Conservation (phyloP, 2,797 vertebrate species). For the Phoeniculus purpureus region DNA sequence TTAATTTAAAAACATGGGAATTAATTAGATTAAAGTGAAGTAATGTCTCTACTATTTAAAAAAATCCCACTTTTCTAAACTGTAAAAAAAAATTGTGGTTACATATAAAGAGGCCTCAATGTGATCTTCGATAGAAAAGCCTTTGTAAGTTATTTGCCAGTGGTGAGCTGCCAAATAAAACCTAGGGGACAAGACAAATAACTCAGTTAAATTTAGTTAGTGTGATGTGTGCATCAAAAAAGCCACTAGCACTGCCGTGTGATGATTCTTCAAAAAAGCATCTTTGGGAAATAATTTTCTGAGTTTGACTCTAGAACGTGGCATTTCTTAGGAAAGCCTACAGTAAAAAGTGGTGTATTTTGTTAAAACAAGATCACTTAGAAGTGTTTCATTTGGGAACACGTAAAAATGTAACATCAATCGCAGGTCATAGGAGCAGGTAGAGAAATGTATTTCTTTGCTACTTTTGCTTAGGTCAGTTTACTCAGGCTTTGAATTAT, state of each 20-base stretch:
- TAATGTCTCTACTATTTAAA: background rate
- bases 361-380: background rate
- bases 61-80: background rate
- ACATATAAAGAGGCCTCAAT: background rate
- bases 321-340: background rate
- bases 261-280: background rate
- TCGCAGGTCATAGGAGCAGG: background rate
- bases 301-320: background rate
- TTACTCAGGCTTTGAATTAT: background rate
- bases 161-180: background rate
- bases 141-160: background rate
- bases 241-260: background rate
- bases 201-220: background rate
- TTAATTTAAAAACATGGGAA: background rate
- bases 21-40: background rate
- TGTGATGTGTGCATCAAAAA: background rate
- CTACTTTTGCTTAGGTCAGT: background rate
- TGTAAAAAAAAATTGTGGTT: background rate
- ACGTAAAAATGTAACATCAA: background rate
- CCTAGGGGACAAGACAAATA: background rate
- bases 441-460: background rate
- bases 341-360: background rate
- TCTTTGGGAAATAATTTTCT: background rate
- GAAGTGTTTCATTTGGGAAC: background rate
- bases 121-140: background rate